Evolutionary conservation across 2,797 vertebrate genomes (phyloP).

Genomic region (Arnoldichthys spilopterus): DNA sequence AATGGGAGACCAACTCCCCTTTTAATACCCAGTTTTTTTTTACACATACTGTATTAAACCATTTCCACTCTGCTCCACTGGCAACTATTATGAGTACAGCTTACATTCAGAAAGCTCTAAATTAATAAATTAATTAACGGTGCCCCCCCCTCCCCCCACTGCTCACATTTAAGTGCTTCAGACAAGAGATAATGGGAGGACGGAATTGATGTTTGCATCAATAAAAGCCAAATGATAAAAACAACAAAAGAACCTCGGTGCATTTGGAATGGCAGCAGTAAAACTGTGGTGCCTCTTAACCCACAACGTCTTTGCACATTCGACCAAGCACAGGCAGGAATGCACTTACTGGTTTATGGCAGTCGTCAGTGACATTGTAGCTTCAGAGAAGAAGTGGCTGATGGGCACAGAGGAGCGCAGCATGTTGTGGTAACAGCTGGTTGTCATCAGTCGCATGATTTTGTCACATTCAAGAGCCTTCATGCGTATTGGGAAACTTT

Average conservation of each 20-base stretch:
- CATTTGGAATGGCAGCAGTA: background rate
- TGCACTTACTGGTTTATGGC: background rate
- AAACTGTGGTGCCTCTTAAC: background rate
- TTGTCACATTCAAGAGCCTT: no score
- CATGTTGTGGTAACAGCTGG: background rate
- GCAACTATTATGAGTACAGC: constrained; percentile 24
- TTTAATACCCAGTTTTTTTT: no score
- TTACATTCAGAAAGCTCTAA: constrained; percentile 22
- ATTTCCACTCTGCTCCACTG: constrained; percentile 15
- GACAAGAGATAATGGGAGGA: constrained; percentile 21
- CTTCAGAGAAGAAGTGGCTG: background rate
- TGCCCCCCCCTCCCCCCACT: background rate
- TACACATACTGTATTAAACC: no score
- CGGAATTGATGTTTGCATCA: constrained; percentile 1
- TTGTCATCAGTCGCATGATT: background rate
- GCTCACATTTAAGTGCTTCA: constrained; percentile 19
- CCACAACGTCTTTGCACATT: background rate
- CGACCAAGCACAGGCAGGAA: background rate
- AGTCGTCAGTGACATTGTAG: background rate
- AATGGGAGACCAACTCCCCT: no score
- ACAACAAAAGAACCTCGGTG: background rate
- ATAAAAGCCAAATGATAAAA: constrained; percentile 6
- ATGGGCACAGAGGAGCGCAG: background rate
- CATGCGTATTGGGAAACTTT: no score
- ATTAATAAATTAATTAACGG: background rate